These are phyloP conservation scores for Crotalus horridus DNA, from an alignment of 2,113 vertebrate species.

Conservation along the genomic window DNA sequence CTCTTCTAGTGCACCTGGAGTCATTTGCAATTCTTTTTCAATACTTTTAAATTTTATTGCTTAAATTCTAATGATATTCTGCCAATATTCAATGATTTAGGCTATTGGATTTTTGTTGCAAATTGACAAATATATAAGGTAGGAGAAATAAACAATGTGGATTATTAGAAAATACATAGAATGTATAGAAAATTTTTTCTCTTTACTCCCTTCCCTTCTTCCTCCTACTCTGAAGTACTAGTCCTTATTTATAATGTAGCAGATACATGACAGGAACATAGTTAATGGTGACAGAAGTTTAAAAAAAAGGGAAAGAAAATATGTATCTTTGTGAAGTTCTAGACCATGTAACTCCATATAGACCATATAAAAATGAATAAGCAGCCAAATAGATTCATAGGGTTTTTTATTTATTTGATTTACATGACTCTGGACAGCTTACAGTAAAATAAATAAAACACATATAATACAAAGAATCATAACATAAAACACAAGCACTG, in stretches of 20 bases:
- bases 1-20: conserved; percentile 10
- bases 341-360: neutral
- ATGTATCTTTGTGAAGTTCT: neutral
- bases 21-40: neutral
- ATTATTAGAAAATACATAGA: neutral
- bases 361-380: neutral
- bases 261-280: neutral
- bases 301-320: neutral
- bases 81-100: neutral
- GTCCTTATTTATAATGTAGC: neutral
- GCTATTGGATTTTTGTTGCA: neutral
- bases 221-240: neutral
- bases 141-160: neutral
- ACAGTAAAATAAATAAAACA: neutral
- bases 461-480: neutral
- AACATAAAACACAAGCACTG: neutral
- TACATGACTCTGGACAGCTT: neutral
- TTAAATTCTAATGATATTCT: conserved; percentile 9
- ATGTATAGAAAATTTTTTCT: neutral
- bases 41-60: neutral
- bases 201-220: neutral
- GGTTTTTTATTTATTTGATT: neutral
- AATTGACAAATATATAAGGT: neutral
- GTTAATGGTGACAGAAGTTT: neutral
- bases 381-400: neutral